A percentile compares a stretch with the other conserved stretches of the same genome.
phyloP scores from a whole-genome alignment of 2,888 invertebrate genomes.

The Drosophila helvetica region DNA sequence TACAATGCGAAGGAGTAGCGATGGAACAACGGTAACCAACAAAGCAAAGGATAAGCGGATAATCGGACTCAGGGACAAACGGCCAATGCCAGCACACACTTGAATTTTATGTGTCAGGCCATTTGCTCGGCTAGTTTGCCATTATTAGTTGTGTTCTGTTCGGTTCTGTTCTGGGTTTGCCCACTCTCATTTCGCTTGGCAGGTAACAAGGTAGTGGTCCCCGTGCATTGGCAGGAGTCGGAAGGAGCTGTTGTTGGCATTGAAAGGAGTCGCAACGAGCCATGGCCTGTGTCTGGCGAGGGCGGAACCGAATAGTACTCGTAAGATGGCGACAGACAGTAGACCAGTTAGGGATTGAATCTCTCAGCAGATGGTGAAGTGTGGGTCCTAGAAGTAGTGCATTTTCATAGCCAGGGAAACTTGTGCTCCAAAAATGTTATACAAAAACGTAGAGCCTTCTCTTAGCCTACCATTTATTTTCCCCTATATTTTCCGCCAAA shows the following conservation, averaged over 20 bases:
- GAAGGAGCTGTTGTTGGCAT: background rate
- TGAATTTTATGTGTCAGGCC: conserved; percentile 40
- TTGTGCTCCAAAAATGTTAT: no score
- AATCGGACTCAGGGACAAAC: conserved; percentile 18
- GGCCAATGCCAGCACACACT: conserved; percentile 25
- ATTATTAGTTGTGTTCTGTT: conserved; percentile 20
- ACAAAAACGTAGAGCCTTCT: no score
- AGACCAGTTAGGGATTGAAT: background rate
- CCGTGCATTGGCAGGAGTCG: conserved; percentile 1
- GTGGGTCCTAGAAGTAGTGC: background rate
- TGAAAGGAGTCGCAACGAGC: no score
- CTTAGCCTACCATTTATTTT: no score
- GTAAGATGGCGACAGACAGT: background rate
- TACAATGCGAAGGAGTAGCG: conserved; percentile 37
- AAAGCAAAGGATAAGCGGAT: background rate
- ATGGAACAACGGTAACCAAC: conserved; percentile 8
- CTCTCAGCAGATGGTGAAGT: background rate
- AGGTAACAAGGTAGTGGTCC: conserved; percentile 27
- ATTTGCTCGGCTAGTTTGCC: conserved; percentile 39
- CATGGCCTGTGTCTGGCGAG: background rate
- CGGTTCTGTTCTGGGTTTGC: conserved; percentile 8
- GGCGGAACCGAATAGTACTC: background rate
- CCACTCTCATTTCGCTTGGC: conserved; percentile 17
- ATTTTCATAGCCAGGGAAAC: no score
- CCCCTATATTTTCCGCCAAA: no score